Conservation (phyloP, 2,888 invertebrate genomes). For the Brachyptera putata region DNA sequence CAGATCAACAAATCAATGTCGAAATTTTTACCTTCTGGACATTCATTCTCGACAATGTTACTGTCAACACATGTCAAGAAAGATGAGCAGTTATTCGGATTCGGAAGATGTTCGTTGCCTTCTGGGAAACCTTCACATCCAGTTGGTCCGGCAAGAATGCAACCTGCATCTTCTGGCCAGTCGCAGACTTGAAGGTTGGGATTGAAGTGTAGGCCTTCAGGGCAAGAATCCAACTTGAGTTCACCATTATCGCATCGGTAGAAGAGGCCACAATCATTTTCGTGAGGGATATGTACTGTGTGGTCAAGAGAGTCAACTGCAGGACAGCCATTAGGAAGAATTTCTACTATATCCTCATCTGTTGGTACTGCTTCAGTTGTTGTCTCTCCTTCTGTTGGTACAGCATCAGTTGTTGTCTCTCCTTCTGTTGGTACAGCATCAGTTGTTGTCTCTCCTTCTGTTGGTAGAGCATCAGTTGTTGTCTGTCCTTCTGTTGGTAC, state of each 20-base stretch:
- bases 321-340: conserved; percentile 14
- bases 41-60: background rate
- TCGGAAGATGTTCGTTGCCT: background rate
- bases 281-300: conserved; percentile 23
- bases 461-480: conserved; percentile 33
- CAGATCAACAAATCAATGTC: background rate
- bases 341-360: background rate
- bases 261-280: conserved; percentile 25
- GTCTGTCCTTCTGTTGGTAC: conserved; percentile 35
- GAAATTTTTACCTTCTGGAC: background rate
- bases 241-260: conserved; percentile 35
- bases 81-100: background rate
- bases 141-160: background rate
- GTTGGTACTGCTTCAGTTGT: too few species aligned
- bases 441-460: background rate
- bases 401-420: background rate
- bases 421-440: background rate
- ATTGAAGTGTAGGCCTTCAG: conserved; percentile 35
- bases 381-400: background rate
- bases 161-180: conserved; percentile 35
- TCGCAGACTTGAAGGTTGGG: conserved; percentile 34
- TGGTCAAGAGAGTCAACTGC: conserved; percentile 3
- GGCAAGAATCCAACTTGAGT: conserved; percentile 34
- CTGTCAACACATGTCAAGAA: background rate
- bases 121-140: background rate